These are phyloP conservation scores for Argyresthia albistria DNA, from an alignment of 2,888 invertebrate species.

Conservation along the genomic window DNA sequence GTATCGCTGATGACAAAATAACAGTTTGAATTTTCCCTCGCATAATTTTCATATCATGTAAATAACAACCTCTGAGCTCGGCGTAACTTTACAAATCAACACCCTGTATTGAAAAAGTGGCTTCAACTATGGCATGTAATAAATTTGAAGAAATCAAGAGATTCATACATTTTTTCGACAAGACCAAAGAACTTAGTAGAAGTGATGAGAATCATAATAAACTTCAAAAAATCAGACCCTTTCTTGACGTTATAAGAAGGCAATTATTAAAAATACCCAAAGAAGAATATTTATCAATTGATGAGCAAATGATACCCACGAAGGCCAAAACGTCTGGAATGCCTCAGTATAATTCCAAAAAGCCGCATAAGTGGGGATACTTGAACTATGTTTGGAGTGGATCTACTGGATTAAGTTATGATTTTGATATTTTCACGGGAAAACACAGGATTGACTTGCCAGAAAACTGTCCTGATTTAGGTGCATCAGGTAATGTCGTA, in stretches of 20 bases:
- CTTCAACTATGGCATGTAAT: too few species aligned
- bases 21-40: too few species aligned
- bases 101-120: too few species aligned
- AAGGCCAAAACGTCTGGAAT: neutral
- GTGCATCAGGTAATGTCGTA: constrained; percentile 22
- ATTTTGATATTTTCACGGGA: constrained; percentile 2
- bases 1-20: too few species aligned
- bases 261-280: constrained; percentile 7
- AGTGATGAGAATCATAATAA: constrained; percentile 11
- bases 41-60: too few species aligned
- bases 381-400: constrained; percentile 3
- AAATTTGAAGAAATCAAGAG: too few species aligned
- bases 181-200: constrained; percentile 6
- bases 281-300: constrained; percentile 6
- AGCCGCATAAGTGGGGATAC: constrained; percentile 5
- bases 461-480: constrained; percentile 19
- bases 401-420: constrained; percentile 2
- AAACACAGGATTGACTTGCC: constrained; percentile 11
- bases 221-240: constrained; percentile 5
- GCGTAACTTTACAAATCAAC: too few species aligned
- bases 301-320: constrained; percentile 1
- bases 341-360: constrained; percentile 1
- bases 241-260: constrained; percentile 9
- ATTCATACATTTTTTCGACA: too few species aligned
- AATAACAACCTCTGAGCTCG: too few species aligned